Evolutionary conservation across 2,888 invertebrate species (phyloP).

Genomic region (Lacanobia oleracea): DNA sequence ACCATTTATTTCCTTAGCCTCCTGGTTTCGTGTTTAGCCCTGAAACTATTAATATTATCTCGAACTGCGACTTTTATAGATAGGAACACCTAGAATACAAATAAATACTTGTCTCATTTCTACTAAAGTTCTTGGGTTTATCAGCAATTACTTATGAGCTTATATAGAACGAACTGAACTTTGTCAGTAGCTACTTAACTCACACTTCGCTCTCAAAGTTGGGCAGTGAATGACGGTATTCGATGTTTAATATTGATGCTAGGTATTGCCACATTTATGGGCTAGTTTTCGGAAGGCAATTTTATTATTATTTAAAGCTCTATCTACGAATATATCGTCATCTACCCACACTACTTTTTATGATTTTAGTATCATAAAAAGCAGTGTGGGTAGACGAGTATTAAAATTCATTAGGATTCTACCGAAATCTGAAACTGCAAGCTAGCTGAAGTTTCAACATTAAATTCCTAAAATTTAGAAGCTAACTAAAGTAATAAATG

Average conservation of each 20-base stretch:
- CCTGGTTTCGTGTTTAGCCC: slow-evolving; percentile 29
- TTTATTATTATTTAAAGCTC: not conserved
- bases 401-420: slow-evolving; percentile 13
- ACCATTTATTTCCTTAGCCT: slow-evolving; percentile 34
- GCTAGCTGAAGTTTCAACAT: slow-evolving; percentile 21
- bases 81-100: not conserved
- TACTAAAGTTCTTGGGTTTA: slow-evolving; percentile 17
- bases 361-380: not conserved
- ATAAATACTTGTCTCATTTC: slow-evolving; percentile 14
- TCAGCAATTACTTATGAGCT: slow-evolving; percentile 23
- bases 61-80: slow-evolving; percentile 15
- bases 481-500: slow-evolving; percentile 46
- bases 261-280: slow-evolving; percentile 16
- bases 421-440: slow-evolving; percentile 6
- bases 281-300: not conserved
- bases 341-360: no score
- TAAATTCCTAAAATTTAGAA: slow-evolving; percentile 28
- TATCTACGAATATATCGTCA: not conserved
- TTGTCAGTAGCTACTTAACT: slow-evolving; percentile 19
- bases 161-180: slow-evolving; percentile 8
- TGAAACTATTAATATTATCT: slow-evolving; percentile 41
- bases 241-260: slow-evolving; percentile 23
- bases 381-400: not conserved
- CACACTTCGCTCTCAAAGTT: slow-evolving; percentile 6
- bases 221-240: slow-evolving; percentile 5